Evolutionary conservation across 2,888 invertebrate species (phyloP), one percentile per base, ranked within the genome.

Genomic region (Anorthoa munda): DNA sequence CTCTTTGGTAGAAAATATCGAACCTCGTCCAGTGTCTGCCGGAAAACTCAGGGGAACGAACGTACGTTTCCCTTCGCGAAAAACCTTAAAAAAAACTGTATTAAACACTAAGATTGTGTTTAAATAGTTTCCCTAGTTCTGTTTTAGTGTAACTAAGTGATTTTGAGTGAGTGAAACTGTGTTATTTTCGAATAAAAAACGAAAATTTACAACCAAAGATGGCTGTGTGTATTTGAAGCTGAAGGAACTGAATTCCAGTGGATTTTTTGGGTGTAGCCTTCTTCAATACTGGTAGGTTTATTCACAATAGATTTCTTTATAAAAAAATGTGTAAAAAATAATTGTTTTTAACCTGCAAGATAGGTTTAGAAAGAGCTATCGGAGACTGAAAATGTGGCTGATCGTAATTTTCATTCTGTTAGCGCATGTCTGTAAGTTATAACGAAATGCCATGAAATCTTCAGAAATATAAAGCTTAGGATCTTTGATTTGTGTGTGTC

Each of bases 1-100:
- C 45, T 83, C 76, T 39, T 9, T n/a, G 80, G n/a, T n/a, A 2
- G 60, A 67, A 75, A 82, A 83, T 82, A 82, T 82, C 76, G 81
- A 82, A 76, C 81, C 64, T 26, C 4, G 2, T 0, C 0, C 60
- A 82, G 81, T 82, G 7, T 5, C 4, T 13, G 3, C 4, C 56
- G 46, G 26, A 1, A 23, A 18, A 11, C 15, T 11, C 0, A 9
- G 11, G 39, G 45, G 46, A 15, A 0, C 5, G 4, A 3, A 31
- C 76, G 84, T 51, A 26, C 76, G 63, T 31, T 18, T 60, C 51
- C 39, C 15, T 1, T 4, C 3, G 13, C 7, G 31, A 48, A 64
- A 70, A 59, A 1, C 71, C 63, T 55, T 18, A 60, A 66, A 59
- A 75, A 77, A 66, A 69, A 48, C 67, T 7, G 7, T 18, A 15